Evolutionary conservation across 2,113 vertebrate species (phyloP), one percentile per base, ranked within the genome.

Genomic region (Sclerurus mexicanus): DNA sequence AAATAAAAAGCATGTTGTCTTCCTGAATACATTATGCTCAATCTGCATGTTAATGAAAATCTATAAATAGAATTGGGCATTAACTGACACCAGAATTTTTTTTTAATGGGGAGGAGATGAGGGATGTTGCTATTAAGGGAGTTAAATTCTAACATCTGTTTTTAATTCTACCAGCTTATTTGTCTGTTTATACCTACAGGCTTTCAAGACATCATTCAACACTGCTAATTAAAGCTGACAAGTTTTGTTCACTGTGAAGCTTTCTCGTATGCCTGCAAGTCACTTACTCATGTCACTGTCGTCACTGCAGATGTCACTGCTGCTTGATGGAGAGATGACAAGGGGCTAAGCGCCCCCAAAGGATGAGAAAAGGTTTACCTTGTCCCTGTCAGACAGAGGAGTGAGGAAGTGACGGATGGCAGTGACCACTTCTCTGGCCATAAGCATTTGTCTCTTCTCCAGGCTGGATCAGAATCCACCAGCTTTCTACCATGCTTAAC

Each of bases 171-270:
- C 76, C 52, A 92, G 82, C 76, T 96, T 96, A 92, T 93, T 94
- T 95, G 79, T 92, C 87, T 94, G 95, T 95, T 96, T 92, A 95
- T 93, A 93, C 90, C 93, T 95, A 81, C 78, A 91, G 92, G 90
- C 90, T 96, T 96, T 93, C 93, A 94, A 94, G 94, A 59, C 64
- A 35, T 97, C 92, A 96, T 75, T 96, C 93, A 94, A 69, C 87
- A 89, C 63, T 68, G 81, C 87, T 96, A 94, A 96, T 96, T 97
- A 95, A 94, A 94, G 81, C 89, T 97, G 96, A 96, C 95, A 96
- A 85, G 87, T 96, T 92, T 85, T 93, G 87, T 95, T 95, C 95
- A 78, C 76, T 68, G 67, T 4, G 4, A 68, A 68, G 93, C 66
- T 89, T 87, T 87, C 92, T 90, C 53, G 76, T 69, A 80, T 85